Base-by-base conservation (phyloP, 2,797 vertebrate genomes). In the Channa striata region DNA sequence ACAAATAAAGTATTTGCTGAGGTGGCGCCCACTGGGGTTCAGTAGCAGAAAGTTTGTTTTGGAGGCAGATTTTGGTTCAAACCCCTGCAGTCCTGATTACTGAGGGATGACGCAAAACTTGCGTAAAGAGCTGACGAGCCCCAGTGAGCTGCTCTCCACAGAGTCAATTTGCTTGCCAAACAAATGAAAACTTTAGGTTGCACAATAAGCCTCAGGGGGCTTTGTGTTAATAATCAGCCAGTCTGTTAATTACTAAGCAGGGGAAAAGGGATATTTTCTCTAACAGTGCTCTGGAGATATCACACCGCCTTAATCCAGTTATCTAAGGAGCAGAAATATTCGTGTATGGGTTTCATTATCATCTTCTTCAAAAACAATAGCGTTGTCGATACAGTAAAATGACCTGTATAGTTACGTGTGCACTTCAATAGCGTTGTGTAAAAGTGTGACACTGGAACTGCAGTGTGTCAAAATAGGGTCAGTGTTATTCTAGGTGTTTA, bases 101-200 rank as follows among this genome's bases (percentile, higher is more conserved):
- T 93, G 92, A 93, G 82, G 87, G 80, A 90, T 93, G 92, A 93
- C 85, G 87, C 81, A 91, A 48, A 50, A 79, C 48, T 48, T 87
- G 43, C 62, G 77, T 68, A 87, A 87, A 74, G 61, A 63, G 37
- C 53, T 48, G 72, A 68, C 13, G 23, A 81, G 70, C 62, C 77
- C 75, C 58, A 23, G n/a, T 19, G 61, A 69, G 59, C 64, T 43
- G 71, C 42, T 81, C 71, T 68, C 78, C 19, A 4, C 58, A 65
- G 75, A 76, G 80, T 80, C 67, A 69, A 72, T 79, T 78, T 87
- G 92, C 91, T 93, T 91, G 74, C 20, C 66, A 87, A 91, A 87
- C 79, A 90, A 72, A 77, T 70, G 67, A 80, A 80, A 88, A 75
- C 70, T 77, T 78, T 34, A 59, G 56, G 57, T 87, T 91, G 74